Percentiles rank a stretch among this genome's conserved stretches.
phyloP scores from a whole-genome alignment of 2,797 vertebrate species.

The Ataeniobius toweri region DNA sequence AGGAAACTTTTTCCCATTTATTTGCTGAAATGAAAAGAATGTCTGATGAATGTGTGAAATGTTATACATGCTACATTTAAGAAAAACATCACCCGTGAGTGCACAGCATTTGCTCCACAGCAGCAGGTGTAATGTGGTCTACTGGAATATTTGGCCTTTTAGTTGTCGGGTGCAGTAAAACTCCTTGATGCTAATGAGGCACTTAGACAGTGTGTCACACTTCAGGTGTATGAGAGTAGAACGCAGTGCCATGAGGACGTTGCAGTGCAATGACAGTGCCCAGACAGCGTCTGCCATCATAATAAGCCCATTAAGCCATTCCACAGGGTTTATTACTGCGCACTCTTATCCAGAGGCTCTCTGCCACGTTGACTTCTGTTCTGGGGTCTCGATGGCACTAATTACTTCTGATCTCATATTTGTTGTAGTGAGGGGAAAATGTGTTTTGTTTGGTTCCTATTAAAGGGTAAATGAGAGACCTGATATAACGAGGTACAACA shows the following conservation, averaged over 20 bases:
- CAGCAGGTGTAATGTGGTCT: constrained; percentile 48
- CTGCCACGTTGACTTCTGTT: constrained; percentile 42
- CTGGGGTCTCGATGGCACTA: constrained; percentile 33
- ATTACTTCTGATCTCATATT: constrained; percentile 50
- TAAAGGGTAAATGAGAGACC: constrained; percentile 21
- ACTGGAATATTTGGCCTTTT: constrained; percentile 46
- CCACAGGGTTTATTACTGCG: constrained; percentile 41
- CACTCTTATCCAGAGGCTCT: constrained; percentile 31
- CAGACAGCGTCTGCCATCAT: constrained; percentile 64
- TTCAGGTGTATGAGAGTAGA: constrained; percentile 58
- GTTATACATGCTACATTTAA: background rate
- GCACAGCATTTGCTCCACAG: constrained; percentile 13
- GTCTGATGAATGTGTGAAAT: constrained; percentile 12
- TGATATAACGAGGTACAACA: constrained; percentile 2
- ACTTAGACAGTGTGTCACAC: constrained; percentile 56
- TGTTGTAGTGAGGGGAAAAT: constrained; percentile 20
- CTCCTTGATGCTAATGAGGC: constrained; percentile 63
- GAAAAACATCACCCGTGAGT: constrained; percentile 15
- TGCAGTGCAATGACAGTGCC: constrained; percentile 39
- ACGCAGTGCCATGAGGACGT: constrained; percentile 36
- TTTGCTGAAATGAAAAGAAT: background rate
- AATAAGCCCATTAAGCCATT: constrained; percentile 68
- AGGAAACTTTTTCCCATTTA: background rate
- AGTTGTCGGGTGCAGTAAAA: constrained; percentile 29
- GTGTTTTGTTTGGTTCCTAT: constrained; percentile 25